These are phyloP conservation scores for Perdita meconis DNA, from an alignment of 2,888 invertebrate genomes.

Conservation along the genomic window DNA sequence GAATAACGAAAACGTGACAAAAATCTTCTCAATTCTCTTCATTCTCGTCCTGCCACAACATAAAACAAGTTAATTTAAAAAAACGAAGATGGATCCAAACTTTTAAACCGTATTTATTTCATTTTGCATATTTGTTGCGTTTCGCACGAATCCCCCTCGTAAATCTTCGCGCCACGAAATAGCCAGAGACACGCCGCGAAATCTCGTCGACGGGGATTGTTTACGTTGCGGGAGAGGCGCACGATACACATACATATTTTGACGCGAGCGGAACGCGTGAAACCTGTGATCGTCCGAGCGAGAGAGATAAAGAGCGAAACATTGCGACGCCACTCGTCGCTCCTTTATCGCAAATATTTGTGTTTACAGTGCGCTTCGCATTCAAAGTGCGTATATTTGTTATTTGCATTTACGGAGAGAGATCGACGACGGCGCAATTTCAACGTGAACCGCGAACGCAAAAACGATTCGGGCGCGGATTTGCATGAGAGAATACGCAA, in stretches of 20 bases:
- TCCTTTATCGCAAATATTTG: slow-evolving; percentile 40
- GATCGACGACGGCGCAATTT: slow-evolving; percentile 9
- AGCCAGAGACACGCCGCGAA: neutral
- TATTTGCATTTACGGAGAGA: slow-evolving; percentile 10
- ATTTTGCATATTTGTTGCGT: neutral
- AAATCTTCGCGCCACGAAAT: slow-evolving; percentile 12
- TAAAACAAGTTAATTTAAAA: no score
- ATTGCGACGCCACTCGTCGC: slow-evolving; percentile 3
- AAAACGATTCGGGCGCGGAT: neutral
- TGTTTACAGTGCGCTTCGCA: slow-evolving; percentile 33
- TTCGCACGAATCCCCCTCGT: neutral
- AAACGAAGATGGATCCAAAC: neutral
- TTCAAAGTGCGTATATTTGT: slow-evolving; percentile 21
- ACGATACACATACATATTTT: slow-evolving; percentile 6
- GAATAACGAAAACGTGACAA: no score
- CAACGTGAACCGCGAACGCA: neutral
- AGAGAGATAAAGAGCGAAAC: slow-evolving; percentile 23
- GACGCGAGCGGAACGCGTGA: slow-evolving; percentile 1
- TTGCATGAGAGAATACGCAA: neutral
- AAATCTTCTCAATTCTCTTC: no score
- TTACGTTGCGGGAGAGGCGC: slow-evolving; percentile 4
- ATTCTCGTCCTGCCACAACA: no score
- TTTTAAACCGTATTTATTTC: neutral
- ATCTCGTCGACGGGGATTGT: neutral
- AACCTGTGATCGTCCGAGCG: slow-evolving; percentile 4